Evolutionary conservation across 1,140 invertebrate species (phyloP).

Genomic region (Drosophila kurseongensis): DNA sequence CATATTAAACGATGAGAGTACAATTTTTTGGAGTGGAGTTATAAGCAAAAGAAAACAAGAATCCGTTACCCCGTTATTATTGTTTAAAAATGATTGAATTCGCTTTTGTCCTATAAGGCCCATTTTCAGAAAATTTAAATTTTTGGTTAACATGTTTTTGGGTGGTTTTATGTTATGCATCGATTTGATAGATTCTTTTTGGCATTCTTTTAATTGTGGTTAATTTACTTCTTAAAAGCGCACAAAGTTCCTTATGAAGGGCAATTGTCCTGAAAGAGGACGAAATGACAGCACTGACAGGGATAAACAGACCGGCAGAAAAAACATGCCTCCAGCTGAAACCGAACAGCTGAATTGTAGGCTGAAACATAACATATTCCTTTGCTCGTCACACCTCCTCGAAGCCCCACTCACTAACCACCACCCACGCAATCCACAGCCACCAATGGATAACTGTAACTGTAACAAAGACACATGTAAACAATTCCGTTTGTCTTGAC

Average conservation of each 20-base stretch:
- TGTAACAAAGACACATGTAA: slow-evolving; percentile 81
- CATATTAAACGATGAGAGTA: no score
- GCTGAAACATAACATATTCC: slow-evolving; percentile 23
- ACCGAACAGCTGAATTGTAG: slow-evolving; percentile 38
- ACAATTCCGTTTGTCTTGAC: slow-evolving; percentile 71
- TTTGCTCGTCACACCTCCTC: background rate
- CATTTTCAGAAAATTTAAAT: no score
- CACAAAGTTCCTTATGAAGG: background rate
- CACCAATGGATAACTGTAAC: slow-evolving; percentile 68
- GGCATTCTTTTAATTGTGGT: no score
- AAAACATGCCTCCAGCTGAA: slow-evolving; percentile 16
- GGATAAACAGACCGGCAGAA: slow-evolving; percentile 11
- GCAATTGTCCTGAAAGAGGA: slow-evolving; percentile 5
- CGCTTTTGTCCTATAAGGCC: no score
- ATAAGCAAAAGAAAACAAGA: no score
- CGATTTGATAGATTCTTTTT: no score
- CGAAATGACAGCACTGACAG: background rate
- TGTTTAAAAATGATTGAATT: no score
- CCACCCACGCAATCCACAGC: slow-evolving; percentile 10
- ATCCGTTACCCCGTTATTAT: no score
- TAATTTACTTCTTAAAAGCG: no score
- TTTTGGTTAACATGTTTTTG: no score
- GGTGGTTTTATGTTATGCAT: no score
- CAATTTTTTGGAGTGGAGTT: no score
- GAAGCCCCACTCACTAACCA: background rate